Conservation (phyloP, 53 echinoderm and acorn worm genomes). For the Patiria pectinifera region DNA sequence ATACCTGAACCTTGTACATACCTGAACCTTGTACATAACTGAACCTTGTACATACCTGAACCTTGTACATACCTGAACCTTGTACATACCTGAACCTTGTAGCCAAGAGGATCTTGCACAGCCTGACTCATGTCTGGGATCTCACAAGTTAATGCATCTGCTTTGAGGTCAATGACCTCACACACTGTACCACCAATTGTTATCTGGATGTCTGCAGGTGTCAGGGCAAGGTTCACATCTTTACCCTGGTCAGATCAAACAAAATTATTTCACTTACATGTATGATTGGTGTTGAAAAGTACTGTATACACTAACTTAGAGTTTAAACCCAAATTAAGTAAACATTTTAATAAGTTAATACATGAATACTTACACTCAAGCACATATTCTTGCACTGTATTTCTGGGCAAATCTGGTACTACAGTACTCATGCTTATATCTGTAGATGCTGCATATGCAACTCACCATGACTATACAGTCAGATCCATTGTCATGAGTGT, state of each 20-base stretch:
- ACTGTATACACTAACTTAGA: no score
- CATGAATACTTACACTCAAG: no score
- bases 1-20: background rate
- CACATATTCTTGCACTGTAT: no score
- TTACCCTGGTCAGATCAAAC: slow-evolving; percentile 44
- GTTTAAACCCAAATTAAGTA: no score
- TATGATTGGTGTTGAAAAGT: no score
- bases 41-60: no score
- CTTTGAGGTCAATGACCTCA: slow-evolving; percentile 40
- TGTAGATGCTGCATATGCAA: no score
- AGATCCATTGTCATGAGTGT: no score
- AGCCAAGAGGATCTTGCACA: slow-evolving; percentile 35
- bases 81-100: slow-evolving; percentile 60
- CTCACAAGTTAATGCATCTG: slow-evolving; percentile 50
- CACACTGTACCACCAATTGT: slow-evolving; percentile 57
- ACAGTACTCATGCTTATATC: no score
- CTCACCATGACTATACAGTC: no score
- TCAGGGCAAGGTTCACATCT: slow-evolving; percentile 62
- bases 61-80: background rate
- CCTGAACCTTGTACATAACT: background rate
- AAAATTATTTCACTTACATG: background rate
- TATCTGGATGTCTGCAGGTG: slow-evolving; percentile 36
- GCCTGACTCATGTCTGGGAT: slow-evolving; percentile 53
- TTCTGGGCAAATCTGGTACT: no score
- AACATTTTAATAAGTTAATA: no score